A percentile compares a stretch with the other conserved stretches of the same genome.
phyloP scores from a whole-genome alignment of 35 echinoderm and acorn worm genomes.

The Apostichopus japonicus region DNA sequence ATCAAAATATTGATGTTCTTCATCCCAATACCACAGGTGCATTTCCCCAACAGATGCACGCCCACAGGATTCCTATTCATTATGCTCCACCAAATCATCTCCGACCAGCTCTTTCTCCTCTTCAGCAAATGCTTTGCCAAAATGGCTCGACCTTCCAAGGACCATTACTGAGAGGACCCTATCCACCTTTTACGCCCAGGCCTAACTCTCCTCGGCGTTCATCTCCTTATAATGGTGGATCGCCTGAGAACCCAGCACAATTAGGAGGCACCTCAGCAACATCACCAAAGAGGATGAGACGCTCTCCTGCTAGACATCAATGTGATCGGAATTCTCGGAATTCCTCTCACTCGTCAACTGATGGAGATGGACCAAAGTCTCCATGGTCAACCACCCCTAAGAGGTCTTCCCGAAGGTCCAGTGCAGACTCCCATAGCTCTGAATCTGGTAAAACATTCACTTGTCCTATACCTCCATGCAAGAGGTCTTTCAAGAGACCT shows the following conservation, averaged over 20 bases:
- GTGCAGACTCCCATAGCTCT: background rate
- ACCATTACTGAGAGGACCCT: constrained; percentile 2
- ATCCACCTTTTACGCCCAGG: background rate
- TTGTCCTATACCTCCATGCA: constrained; percentile 52
- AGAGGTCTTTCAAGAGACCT: constrained; percentile 38
- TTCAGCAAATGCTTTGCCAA: background rate
- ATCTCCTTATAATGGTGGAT: background rate
- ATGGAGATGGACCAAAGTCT: constrained; percentile 22
- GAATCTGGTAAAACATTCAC: constrained; percentile 21
- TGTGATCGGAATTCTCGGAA: background rate
- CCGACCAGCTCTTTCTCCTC: background rate
- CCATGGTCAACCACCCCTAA: constrained; percentile 6
- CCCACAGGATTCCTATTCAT: constrained; percentile 2
- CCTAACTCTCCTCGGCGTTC: background rate
- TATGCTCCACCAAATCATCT: constrained; percentile 19
- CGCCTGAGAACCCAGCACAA: background rate
- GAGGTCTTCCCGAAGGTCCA: background rate
- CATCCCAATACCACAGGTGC: background rate
- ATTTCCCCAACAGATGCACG: background rate
- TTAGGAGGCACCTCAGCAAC: background rate
- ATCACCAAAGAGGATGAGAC: background rate
- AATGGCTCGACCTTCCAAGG: background rate
- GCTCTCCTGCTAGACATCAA: background rate
- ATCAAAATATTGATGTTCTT: no score
- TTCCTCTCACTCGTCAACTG: constrained; percentile 15